phyloP scores from a whole-genome alignment of 2,888 invertebrate species.

The Poecilus cupreus region DNA sequence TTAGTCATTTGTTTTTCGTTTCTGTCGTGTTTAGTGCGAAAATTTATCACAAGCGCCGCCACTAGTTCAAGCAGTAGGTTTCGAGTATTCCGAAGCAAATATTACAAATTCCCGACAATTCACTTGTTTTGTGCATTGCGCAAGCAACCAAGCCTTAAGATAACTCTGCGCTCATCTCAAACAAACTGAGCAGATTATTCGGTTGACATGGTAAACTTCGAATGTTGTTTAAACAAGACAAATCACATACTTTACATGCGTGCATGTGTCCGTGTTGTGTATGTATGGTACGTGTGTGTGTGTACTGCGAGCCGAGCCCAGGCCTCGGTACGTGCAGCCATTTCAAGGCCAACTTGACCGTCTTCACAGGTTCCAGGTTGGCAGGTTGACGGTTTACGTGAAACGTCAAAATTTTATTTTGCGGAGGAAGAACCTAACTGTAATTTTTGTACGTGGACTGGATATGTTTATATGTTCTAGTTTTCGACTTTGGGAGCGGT shows the following conservation, averaged over 20 bases:
- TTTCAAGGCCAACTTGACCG: constrained; percentile 48
- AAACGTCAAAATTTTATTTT: constrained; percentile 17
- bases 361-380: constrained; percentile 29
- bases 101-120: background rate
- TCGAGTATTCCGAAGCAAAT: no score
- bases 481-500: background rate
- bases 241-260: constrained; percentile 54
- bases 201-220: constrained; percentile 48
- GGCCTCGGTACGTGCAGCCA: constrained; percentile 28
- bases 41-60: no score
- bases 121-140: background rate
- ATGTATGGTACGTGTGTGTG: background rate
- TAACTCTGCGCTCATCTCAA: background rate
- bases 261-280: constrained; percentile 9
- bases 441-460: background rate
- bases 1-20: no score
- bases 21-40: no score
- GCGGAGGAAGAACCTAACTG: background rate
- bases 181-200: constrained; percentile 37
- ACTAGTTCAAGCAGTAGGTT: no score
- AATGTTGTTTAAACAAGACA: constrained; percentile 46
- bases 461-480: background rate
- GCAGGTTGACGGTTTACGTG: constrained; percentile 17
- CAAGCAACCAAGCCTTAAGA: background rate
- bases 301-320: constrained; percentile 26